These are phyloP conservation scores for Apteryx mantelli DNA, from an alignment of 2,113 vertebrate species.

Conservation along the genomic window DNA sequence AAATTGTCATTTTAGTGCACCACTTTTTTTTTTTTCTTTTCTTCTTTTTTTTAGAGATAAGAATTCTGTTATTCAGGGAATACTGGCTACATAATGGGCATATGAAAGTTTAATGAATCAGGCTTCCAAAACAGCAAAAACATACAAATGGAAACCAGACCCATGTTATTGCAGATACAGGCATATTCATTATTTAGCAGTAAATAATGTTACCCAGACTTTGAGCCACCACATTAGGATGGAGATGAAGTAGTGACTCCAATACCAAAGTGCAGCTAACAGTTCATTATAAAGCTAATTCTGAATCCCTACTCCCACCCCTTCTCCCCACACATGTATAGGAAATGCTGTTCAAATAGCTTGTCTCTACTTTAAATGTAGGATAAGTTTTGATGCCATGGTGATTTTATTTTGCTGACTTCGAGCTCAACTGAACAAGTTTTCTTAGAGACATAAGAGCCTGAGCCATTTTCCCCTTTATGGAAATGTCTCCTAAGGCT, in stretches of 20 bases:
- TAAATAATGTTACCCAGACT: constrained; percentile 23
- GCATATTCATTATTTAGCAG: constrained; percentile 44
- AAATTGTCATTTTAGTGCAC: not conserved
- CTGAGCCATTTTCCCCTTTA: not conserved
- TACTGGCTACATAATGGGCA: not conserved
- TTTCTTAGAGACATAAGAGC: not conserved
- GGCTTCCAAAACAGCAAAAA: not conserved
- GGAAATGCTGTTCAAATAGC: not conserved
- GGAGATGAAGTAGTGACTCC: not conserved
- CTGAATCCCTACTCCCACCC: not conserved
- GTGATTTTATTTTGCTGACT: not conserved
- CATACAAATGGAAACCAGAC: not conserved
- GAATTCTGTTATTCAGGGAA: not conserved
- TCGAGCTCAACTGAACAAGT: not conserved
- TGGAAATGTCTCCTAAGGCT: not conserved
- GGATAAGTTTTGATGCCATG: not conserved
- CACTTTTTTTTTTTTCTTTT: not conserved
- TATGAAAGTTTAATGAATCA: constrained; percentile 27
- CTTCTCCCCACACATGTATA: not conserved
- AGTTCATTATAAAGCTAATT: not conserved
- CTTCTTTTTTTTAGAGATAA: not conserved
- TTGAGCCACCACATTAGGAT: not conserved
- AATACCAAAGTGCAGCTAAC: not conserved
- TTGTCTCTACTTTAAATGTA: not conserved
- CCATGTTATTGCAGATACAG: not conserved